Evolutionary conservation across 2,797 vertebrate species (phyloP).

Genomic region (Synaphobranchus kaupii): DNA sequence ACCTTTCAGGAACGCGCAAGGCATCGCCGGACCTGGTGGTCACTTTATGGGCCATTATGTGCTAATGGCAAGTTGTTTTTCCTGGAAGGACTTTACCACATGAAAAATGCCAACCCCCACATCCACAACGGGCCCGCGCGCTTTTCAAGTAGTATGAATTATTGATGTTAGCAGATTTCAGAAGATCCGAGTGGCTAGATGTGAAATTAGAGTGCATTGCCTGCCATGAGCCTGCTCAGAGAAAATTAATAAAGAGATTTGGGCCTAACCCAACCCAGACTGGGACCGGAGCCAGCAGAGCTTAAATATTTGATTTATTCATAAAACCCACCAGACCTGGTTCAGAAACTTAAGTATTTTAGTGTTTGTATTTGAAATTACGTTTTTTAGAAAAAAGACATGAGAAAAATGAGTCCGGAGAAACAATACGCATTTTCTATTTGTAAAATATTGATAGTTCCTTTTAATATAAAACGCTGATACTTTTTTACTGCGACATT

Average conservation of each 20-base stretch:
- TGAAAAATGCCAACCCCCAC: conserved; percentile 57
- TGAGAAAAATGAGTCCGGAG: too few relatives aligned
- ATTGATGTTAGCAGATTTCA: conserved; percentile 65
- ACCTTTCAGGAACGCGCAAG: not conserved
- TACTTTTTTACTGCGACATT: not conserved
- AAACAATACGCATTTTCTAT: not conserved
- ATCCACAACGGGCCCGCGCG: conserved; percentile 53
- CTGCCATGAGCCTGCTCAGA: conserved; percentile 55
- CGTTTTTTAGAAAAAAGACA: not conserved
- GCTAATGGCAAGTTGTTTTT: not conserved
- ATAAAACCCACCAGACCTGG: not conserved
- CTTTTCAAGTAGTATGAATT: conserved; percentile 59
- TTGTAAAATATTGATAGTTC: not conserved
- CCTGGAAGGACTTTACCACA: conserved; percentile 30
- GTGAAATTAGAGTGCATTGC: conserved; percentile 68
- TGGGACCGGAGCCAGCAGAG: not conserved
- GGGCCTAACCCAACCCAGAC: not conserved
- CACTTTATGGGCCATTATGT: not conserved
- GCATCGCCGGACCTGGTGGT: not conserved
- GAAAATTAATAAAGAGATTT: conserved; percentile 19
- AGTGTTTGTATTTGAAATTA: not conserved
- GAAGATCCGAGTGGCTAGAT: conserved; percentile 60
- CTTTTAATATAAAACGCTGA: not conserved
- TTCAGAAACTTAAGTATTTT: not conserved
- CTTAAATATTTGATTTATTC: conserved; percentile 8